A percentile compares a stretch with the other conserved stretches of the same genome.
Conservation (phyloP, 2,888 invertebrate species). For the Balanococcus diminutus region DNA sequence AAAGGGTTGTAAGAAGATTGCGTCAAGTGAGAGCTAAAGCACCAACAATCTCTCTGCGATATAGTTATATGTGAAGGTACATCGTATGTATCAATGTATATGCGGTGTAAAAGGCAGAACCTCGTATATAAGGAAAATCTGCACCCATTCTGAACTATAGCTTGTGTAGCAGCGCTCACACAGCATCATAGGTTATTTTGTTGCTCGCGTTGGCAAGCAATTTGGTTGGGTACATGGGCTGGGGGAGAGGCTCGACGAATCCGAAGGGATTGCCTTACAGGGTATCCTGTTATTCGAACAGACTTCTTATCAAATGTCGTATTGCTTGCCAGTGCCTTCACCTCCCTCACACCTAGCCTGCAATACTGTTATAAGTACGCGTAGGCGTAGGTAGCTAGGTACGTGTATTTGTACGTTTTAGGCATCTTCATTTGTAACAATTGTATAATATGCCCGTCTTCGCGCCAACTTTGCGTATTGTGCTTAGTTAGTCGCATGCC, state of each 20-base stretch:
- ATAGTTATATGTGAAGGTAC: too few relatives aligned
- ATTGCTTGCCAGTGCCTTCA: background rate
- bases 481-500: too few relatives aligned
- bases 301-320: background rate
- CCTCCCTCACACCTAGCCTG: background rate
- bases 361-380: too few relatives aligned
- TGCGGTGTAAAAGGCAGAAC: background rate
- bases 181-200: background rate
- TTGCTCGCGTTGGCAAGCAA: background rate
- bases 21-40: background rate
- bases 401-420: background rate
- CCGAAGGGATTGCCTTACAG: background rate
- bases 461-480: background rate
- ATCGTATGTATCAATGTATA: background rate
- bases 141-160: background rate
- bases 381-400: background rate
- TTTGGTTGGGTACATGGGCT: background rate
- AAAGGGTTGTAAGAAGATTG: background rate
- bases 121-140: background rate
- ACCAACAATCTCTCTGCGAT: background rate
- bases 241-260: background rate
- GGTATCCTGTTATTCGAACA: background rate
- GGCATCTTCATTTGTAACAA: constrained; percentile 17
- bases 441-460: background rate
- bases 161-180: background rate